These are phyloP conservation scores for Philypnodon macrostomus DNA, from an alignment of 2,797 vertebrate species.

Conservation along the genomic window DNA sequence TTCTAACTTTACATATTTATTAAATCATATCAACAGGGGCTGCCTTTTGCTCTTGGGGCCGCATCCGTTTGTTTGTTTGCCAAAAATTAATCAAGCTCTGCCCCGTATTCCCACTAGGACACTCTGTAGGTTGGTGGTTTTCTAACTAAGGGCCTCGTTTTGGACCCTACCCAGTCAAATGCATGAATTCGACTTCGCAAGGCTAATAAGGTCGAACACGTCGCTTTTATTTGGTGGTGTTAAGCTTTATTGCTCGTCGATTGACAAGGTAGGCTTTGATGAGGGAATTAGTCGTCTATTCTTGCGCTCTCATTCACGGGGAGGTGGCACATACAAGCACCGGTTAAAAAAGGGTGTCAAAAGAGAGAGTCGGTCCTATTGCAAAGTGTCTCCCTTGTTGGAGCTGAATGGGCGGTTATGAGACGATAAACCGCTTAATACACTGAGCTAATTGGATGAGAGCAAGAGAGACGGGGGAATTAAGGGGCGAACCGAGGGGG, in stretches of 20 bases:
- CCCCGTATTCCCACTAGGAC: too few relatives aligned
- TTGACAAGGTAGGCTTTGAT: constrained; percentile 99
- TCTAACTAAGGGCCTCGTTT: constrained; percentile 49
- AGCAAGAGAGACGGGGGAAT: constrained; percentile 98
- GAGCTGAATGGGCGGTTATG: constrained; percentile 99
- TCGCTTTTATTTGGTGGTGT: constrained; percentile 91
- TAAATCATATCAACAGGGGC: constrained; percentile 62
- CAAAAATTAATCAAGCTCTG: constrained; percentile 56
- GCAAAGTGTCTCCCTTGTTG: constrained; percentile 99
- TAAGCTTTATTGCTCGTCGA: constrained; percentile 99
- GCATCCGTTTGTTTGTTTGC: constrained; percentile 6
- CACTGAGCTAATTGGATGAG: constrained; percentile 99
- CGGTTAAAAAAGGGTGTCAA: constrained; percentile 96
- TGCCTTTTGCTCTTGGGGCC: constrained; percentile 3
- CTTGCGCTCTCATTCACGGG: constrained; percentile 98
- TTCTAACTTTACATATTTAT: constrained; percentile 74
- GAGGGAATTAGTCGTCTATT: constrained; percentile 99
- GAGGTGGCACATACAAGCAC: constrained; percentile 97
- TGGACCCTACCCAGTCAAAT: constrained; percentile 83
- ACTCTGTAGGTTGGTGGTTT: constrained; percentile 35
- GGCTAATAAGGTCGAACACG: constrained; percentile 99
- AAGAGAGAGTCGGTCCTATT: constrained; percentile 99
- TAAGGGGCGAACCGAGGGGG: constrained; percentile 89
- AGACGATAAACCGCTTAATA: constrained; percentile 99
- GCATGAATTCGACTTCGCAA: constrained; percentile 99